These are phyloP conservation scores for Tineola bisselliella DNA, from an alignment of 2,888 invertebrate species.

Conservation along the genomic window DNA sequence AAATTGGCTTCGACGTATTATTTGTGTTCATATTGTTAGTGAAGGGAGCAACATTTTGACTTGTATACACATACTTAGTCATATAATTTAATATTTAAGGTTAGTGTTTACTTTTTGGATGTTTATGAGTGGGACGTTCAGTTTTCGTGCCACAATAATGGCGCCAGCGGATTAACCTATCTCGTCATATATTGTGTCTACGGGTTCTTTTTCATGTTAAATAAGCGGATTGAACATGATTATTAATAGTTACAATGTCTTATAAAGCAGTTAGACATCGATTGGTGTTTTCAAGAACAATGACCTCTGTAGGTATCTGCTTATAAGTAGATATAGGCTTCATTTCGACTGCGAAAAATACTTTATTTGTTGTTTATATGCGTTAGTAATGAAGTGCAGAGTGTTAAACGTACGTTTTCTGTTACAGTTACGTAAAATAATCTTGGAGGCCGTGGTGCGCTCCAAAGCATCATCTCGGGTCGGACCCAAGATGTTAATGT, in stretches of 20 bases:
- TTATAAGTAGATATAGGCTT: constrained; percentile 38
- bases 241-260: not conserved
- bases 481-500: constrained; percentile 66
- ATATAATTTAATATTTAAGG: constrained; percentile 25
- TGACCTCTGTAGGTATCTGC: constrained; percentile 54
- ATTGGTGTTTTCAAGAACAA: constrained; percentile 51
- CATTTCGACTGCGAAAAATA: not conserved
- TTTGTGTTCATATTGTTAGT: constrained; percentile 52
- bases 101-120: constrained; percentile 62
- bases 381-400: not conserved
- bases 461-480: constrained; percentile 62
- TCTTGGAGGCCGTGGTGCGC: constrained; percentile 55
- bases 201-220: constrained; percentile 31
- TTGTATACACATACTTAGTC: constrained; percentile 22
- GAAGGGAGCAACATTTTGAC: constrained; percentile 28
- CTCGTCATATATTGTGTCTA: constrained; percentile 29
- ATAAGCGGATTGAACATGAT: not conserved
- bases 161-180: constrained; percentile 67
- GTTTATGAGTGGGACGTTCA: constrained; percentile 58
- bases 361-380: not conserved
- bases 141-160: constrained; percentile 65
- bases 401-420: constrained; percentile 35
- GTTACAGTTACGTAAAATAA: constrained; percentile 60
- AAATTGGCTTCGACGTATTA: constrained; percentile 16
- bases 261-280: constrained; percentile 28